Base-by-base conservation (phyloP, 2,797 vertebrate species). In the Menidia menidia region DNA sequence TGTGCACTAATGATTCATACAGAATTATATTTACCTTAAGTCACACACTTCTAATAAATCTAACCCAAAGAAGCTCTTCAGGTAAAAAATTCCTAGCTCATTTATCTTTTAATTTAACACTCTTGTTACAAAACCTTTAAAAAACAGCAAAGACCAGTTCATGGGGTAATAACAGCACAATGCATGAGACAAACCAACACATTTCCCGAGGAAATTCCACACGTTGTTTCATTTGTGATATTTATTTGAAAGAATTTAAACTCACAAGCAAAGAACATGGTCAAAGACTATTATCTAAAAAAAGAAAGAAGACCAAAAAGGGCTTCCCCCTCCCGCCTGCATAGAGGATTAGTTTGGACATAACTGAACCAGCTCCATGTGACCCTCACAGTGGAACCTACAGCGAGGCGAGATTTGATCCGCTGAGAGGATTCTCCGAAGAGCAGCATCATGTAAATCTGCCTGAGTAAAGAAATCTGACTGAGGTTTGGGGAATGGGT, bases 391-490 rank as follows among this genome's bases (percentile, higher is more conserved):
- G 31, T 4, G 15, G 14, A 56, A 60, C n/a, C 54, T 30, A 39
- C 10, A 39, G 35, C 10, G 14, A 55, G 3, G 42, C 47, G 12
- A 0, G 32, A 43, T 73, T 60, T 68, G 57, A 75, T 70, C 31
- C 56, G 62, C 33, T 63, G 43, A 54, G 4, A 11, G 42, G 41
- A 8, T 59, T 39, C 33, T 45, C 41, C 16, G 6, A 45, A 59
- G 33, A 55, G 50, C 39, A 18, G 59, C 48, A 41, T 35, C 39
- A 68, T 51, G 48, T 18, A 68, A 58, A 63, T 30, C 9, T 11
- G 3, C 48, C 9, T 16, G 10, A 32, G 32, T 45, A 39, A 39
- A 39, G 7, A 39, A 30, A 42, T 41, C 48, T 12, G 30, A 16
- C 50, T 32, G 19, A 42, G 57, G 9, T 56, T 62, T 25, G 15